These are phyloP conservation scores for Dione vanillae DNA, from an alignment of 2,888 invertebrate genomes.

Conservation along the genomic window DNA sequence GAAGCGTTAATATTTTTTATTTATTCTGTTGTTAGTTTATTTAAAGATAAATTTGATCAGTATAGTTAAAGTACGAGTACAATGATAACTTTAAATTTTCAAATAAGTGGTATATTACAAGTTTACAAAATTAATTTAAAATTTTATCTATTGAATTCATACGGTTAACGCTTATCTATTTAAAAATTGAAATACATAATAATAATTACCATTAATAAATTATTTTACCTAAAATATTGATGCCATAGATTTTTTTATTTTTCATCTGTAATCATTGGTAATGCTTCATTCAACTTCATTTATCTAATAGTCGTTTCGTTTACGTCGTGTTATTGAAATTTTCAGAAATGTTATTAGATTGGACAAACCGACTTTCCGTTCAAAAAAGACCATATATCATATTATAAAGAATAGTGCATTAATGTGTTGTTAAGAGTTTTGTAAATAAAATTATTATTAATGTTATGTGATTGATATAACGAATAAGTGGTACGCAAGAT, in stretches of 20 bases:
- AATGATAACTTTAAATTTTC: too few relatives aligned
- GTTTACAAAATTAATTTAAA: too few relatives aligned
- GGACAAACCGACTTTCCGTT: conserved; percentile 66
- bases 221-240: not conserved
- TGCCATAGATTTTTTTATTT: conserved; percentile 7
- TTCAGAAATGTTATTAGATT: conserved; percentile 72
- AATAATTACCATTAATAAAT: too few relatives aligned
- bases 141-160: too few relatives aligned
- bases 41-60: too few relatives aligned
- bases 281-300: conserved; percentile 53
- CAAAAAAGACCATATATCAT: conserved; percentile 66
- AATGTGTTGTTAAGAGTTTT: conserved; percentile 63
- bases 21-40: too few relatives aligned
- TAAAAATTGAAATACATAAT: too few relatives aligned
- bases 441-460: conserved; percentile 69
- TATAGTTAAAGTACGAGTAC: too few relatives aligned
- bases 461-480: conserved; percentile 80
- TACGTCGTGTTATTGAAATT: conserved; percentile 60
- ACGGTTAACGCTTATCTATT: too few relatives aligned
- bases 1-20: too few relatives aligned
- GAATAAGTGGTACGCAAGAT: conserved; percentile 82
- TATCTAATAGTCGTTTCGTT: conserved; percentile 58
- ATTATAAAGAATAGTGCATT: conserved; percentile 61
- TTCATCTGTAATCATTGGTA: conserved; percentile 17
- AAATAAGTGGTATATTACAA: too few relatives aligned